Evolutionary conservation across 1,140 invertebrate species (phyloP), one percentile per base, ranked within the genome.

Genomic region (Aethina tumida): DNA sequence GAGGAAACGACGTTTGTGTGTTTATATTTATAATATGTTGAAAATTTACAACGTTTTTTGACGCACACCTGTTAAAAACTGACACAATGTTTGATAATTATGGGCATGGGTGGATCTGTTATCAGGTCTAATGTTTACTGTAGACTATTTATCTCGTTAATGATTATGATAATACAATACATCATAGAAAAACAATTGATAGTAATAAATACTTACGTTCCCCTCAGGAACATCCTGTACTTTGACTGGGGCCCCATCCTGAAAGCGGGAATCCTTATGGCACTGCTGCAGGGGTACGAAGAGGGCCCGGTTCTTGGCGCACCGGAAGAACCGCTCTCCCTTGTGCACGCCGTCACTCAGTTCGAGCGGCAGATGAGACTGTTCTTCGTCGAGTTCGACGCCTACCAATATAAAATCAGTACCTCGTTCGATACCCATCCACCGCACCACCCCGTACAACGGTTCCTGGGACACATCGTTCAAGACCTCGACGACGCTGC

Each of bases 371-470:
- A 74, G 54, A 41, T 59, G 68, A 30, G 70, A 65, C 44, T 78
- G 74, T 60, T 85, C 77, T 55, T 86, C 75, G 58, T 88, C 84
- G 57, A 85, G 56, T 55, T 75, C 72, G 36, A 76, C 67, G 24
- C 74, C 74, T 4, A 73, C 71, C 18, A 67, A 35, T 8, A 68
- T 52, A 27, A 57, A 58, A 19, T 55, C 55, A 1, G 41, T 47
- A 4, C 56, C 52, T 25, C 34, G 35, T 40, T 62, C 53, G 6
- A 67, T 65, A 4, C 89, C 88, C 56, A 93, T 84, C 89, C 90
- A 94, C 57, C 80, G 74, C 41, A 94, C 81, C 6, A 94, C 79
- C 30, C 89, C 90, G 67, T 81, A 82, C 18, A 73, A 55, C 38
- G 68, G 60, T 38, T 68, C 63, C 35, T 67, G 59, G 55, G 62